Conservation (phyloP, 2,113 vertebrate genomes). For the Corythoichthys intestinalis region DNA sequence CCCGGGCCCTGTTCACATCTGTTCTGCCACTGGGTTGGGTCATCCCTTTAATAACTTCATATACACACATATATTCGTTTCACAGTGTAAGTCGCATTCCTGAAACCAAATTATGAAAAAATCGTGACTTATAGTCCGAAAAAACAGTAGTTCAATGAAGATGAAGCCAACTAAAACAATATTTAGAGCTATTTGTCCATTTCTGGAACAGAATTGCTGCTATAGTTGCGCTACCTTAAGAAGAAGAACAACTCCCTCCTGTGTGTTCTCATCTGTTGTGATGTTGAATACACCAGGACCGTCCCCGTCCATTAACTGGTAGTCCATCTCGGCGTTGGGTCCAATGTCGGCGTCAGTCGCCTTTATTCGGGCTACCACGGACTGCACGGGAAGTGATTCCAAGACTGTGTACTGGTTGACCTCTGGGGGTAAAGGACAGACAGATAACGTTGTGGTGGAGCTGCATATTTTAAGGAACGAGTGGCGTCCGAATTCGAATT, state of each 20-base stretch:
- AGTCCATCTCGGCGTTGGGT: constrained; percentile 92
- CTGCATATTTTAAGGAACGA: constrained; percentile 11
- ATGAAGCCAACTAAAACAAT: too few species aligned
- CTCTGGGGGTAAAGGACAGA: constrained; percentile 71
- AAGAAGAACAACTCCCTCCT: constrained; percentile 88
- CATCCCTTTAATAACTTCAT: too few species aligned
- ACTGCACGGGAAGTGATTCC: constrained; percentile 83
- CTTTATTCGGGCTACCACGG: constrained; percentile 90
- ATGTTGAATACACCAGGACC: constrained; percentile 85
- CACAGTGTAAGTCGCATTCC: too few species aligned
- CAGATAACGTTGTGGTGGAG: constrained; percentile 36
- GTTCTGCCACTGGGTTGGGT: too few species aligned
- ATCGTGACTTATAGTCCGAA: too few species aligned
- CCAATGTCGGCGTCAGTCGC: constrained; percentile 87
- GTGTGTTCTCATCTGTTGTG: constrained; percentile 86
- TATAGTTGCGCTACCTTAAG: constrained; percentile 75
- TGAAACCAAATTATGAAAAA: too few species aligned
- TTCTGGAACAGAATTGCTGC: too few species aligned
- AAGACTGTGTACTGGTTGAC: constrained; percentile 87
- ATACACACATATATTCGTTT: too few species aligned
- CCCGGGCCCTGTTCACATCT: too few species aligned
- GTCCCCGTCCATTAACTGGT: constrained; percentile 89
- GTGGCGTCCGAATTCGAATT: background rate
- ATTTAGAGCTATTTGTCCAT: too few species aligned
- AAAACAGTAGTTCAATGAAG: too few species aligned